Conservation (phyloP, 2,797 vertebrate genomes). For the Pseudochaenichthys georgianus region DNA sequence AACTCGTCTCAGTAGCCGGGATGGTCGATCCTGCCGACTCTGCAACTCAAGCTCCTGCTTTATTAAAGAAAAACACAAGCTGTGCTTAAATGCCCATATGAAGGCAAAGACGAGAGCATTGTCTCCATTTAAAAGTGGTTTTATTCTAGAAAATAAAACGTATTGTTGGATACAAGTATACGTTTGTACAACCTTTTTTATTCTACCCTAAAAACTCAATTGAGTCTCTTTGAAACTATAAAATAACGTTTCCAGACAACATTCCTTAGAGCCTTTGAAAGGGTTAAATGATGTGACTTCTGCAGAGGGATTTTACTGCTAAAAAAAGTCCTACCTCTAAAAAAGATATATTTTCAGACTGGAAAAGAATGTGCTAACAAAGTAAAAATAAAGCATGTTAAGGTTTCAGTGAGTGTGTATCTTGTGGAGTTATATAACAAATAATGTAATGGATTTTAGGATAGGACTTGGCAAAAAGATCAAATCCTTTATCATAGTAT, state of each 20-base stretch:
- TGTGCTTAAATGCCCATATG: constrained; percentile 31
- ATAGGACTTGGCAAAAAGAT: neutral
- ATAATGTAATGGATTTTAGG: neutral
- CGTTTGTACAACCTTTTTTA: neutral
- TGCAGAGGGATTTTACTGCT: constrained; percentile 11
- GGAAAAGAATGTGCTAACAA: neutral
- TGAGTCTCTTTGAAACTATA: constrained; percentile 9
- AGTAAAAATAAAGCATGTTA: no score
- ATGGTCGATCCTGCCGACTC: constrained; percentile 45
- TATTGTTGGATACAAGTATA: neutral
- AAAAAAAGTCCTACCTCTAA: constrained; percentile 13
- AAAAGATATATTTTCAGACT: neutral
- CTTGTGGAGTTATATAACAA: neutral
- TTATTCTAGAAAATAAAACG: constrained; percentile 1
- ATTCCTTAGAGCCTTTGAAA: constrained; percentile 2
- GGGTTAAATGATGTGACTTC: constrained; percentile 31
- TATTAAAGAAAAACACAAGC: constrained; percentile 78
- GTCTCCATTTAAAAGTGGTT: constrained; percentile 3
- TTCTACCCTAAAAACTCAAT: neutral
- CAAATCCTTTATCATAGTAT: neutral
- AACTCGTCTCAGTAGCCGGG: constrained; percentile 59
- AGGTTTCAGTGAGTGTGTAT: neutral
- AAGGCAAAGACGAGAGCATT: constrained; percentile 19
- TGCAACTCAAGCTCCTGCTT: constrained; percentile 51
- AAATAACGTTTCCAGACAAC: neutral